Evolutionary conservation across 2,113 vertebrate species (phyloP).

Genomic region (Aldabrachelys gigantea): DNA sequence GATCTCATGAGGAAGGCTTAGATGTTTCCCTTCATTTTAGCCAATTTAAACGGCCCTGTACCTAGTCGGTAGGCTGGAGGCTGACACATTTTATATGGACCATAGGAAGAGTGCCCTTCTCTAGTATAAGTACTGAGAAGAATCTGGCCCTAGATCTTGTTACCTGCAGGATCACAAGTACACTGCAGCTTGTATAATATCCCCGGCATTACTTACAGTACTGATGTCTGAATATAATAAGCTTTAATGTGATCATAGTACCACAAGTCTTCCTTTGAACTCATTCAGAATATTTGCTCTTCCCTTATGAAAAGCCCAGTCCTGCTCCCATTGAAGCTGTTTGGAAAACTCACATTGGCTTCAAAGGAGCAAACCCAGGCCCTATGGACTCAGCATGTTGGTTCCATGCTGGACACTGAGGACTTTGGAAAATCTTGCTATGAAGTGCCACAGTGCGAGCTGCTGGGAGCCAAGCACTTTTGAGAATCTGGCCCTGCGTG

Average conservation of each 20-base stretch:
- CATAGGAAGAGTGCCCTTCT: not conserved
- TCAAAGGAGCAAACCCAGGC: not conserved
- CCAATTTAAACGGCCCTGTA: not conserved
- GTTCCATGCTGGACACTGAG: not conserved
- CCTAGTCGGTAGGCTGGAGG: not conserved
- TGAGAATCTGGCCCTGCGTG: not conserved
- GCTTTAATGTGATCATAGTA: not conserved
- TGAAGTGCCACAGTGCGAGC: not conserved
- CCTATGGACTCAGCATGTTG: accelerated
- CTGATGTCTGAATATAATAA: not conserved
- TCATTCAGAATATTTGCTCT: not conserved
- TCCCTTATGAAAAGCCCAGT: not conserved
- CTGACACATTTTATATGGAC: not conserved
- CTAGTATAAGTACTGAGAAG: not conserved
- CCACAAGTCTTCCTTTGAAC: not conserved
- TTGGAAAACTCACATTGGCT: not conserved
- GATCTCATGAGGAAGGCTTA: too few species aligned
- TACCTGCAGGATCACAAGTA: not conserved
- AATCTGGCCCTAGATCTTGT: not conserved
- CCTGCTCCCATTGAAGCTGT: not conserved
- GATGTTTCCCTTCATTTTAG: accelerated
- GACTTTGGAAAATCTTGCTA: not conserved
- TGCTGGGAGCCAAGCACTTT: not conserved
- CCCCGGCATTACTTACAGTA: not conserved
- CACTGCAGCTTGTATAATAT: not conserved